Conservation (phyloP, 2,888 invertebrate genomes). For the Melanostoma scalare region DNA sequence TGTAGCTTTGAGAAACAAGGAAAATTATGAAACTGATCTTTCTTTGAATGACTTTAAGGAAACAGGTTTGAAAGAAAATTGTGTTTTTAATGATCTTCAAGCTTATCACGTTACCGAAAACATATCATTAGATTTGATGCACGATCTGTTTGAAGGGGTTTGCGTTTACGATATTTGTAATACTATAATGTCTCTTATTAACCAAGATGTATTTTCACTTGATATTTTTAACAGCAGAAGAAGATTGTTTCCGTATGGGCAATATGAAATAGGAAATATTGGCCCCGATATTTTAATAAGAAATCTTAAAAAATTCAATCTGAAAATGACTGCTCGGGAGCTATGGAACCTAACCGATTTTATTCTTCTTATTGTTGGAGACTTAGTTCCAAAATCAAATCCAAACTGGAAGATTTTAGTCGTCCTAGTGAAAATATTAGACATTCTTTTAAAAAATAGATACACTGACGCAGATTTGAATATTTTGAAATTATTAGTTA, state of each 20-base stretch:
- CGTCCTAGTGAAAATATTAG: constrained; percentile 56
- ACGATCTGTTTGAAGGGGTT: constrained; percentile 73
- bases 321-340: constrained; percentile 64
- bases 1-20: constrained; percentile 43
- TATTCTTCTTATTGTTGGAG: constrained; percentile 41
- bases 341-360: constrained; percentile 40
- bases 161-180: constrained; percentile 31
- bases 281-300: not conserved
- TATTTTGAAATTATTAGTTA: constrained; percentile 30
- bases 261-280: not conserved
- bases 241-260: not conserved
- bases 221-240: not conserved
- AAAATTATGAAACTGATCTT: constrained; percentile 59
- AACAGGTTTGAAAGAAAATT: constrained; percentile 63
- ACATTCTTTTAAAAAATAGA: constrained; percentile 46
- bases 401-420: constrained; percentile 42
- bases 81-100: constrained; percentile 50
- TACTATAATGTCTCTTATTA: not conserved
- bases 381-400: constrained; percentile 28
- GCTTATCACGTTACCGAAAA: constrained; percentile 69
- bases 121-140: constrained; percentile 69
- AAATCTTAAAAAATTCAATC: constrained; percentile 28
- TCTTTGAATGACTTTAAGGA: constrained; percentile 46
- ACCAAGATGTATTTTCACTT: not conserved
- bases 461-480: constrained; percentile 47